Conservation (phyloP, 1,140 invertebrate species). For the Neodiprion pinetum region DNA sequence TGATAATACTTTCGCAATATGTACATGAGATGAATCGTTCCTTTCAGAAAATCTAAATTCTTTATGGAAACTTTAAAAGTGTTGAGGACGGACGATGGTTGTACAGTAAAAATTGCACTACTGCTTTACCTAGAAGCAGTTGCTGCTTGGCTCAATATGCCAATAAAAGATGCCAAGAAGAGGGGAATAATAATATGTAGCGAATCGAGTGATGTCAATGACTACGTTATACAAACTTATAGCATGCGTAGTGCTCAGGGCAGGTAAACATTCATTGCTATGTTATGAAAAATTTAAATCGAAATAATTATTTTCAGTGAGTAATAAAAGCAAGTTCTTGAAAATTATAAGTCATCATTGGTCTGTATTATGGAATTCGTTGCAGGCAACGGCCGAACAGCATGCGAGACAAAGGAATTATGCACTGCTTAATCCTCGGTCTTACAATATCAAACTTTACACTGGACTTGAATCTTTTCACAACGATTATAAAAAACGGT, state of each 20-base stretch:
- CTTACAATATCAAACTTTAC: slow-evolving; percentile 52
- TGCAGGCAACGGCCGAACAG: slow-evolving; percentile 56
- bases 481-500: slow-evolving; percentile 45
- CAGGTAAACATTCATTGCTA: slow-evolving; percentile 44
- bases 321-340: background rate
- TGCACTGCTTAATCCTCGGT: slow-evolving; percentile 59
- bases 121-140: slow-evolving; percentile 58
- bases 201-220: slow-evolving; percentile 43
- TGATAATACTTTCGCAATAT: background rate
- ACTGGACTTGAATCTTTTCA: slow-evolving; percentile 56
- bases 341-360: slow-evolving; percentile 16
- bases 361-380: slow-evolving; percentile 30
- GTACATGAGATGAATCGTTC: slow-evolving; percentile 16
- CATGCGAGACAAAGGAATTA: slow-evolving; percentile 60
- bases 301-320: slow-evolving; percentile 8
- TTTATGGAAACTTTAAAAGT: slow-evolving; percentile 33
- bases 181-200: slow-evolving; percentile 43
- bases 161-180: slow-evolving; percentile 52
- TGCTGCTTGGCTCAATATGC: slow-evolving; percentile 49
- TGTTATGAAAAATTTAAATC: background rate
- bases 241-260: slow-evolving; percentile 45
- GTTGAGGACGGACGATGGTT: slow-evolving; percentile 32
- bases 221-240: slow-evolving; percentile 55
- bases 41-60: slow-evolving; percentile 39
- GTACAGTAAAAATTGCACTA: slow-evolving; percentile 46